Base-by-base conservation (phyloP, 2,888 invertebrate genomes). In the Lithophane ornitopus region DNA sequence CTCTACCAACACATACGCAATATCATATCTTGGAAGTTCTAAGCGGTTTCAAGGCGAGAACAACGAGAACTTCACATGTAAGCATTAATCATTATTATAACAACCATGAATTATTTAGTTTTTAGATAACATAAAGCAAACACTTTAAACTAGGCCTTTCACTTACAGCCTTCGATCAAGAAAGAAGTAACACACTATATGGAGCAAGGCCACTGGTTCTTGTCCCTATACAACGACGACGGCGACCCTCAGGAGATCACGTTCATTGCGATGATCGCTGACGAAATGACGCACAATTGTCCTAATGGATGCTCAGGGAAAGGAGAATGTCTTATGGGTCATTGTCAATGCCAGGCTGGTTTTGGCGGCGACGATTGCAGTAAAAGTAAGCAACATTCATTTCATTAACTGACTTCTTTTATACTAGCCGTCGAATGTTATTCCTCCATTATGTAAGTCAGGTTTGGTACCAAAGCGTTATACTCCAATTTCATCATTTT, bases 361-460 rank as follows among this genome's bases (percentile, higher is more conserved):
- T 99, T 99, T 94, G 99, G 99, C 70, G 99, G 99, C 52, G 98
- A 98, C 87, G 99, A 99, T 93, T 99, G 99, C 94, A 99, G 99
- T 93, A 99, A 99, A 95, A 99, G 99, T 98, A 97, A 97, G 98
- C 97, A 62, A 46, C n/a, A 46, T 2, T 52, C 14, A 19, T 11
- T 66, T 62, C 14, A n/a, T 56, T 34, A 34, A 4, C 34, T 6
- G 34, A 6, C 34, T 34, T 0, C 34, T 34, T 34, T 62, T 41
- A 28, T 46, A 11, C 11, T 56, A 0, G 9, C 6, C 11, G 7
- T 66, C 12, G 8, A 34, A 77, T 8, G 6, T 46, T 34, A 58
- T 46, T 19, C 16, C 26, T 72, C 26, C 39, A 52, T 22, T 7
- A 44, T 46, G 9, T 22, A 28, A 58, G 14, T 22, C 22, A 26